Conservation (phyloP, 2,797 vertebrate genomes). For the Hylomyscus alleni region DNA sequence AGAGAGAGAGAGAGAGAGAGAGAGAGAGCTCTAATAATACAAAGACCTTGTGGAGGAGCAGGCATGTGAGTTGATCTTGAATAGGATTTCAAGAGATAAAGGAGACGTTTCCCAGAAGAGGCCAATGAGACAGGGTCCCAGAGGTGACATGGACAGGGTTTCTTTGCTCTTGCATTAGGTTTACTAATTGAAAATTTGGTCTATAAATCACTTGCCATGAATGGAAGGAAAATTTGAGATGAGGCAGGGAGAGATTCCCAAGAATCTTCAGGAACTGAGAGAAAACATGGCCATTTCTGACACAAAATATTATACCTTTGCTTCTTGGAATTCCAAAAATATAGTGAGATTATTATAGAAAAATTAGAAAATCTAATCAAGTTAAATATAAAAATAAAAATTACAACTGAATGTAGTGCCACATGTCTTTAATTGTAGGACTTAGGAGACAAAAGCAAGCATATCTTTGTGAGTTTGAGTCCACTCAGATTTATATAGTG, state of each 20-base stretch:
- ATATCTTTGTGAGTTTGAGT: background rate
- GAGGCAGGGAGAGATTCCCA: background rate
- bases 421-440: background rate
- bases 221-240: background rate
- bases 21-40: background rate
- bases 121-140: background rate
- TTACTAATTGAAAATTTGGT: background rate
- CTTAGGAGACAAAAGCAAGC: background rate
- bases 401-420: background rate
- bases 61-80: background rate
- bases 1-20: too few species aligned
- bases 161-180: background rate
- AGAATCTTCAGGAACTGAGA: slow-evolving; percentile 17
- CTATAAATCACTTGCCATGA: background rate
- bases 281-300: background rate
- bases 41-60: background rate
- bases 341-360: background rate
- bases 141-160: background rate
- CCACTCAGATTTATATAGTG: background rate
- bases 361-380: background rate
- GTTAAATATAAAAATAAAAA: slow-evolving; percentile 60
- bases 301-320: background rate
- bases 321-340: background rate
- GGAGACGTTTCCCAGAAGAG: background rate
- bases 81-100: slow-evolving; percentile 18